A percentile compares a stretch with the other conserved stretches of the same genome.
phyloP scores from a whole-genome alignment of 2,797 vertebrate species.

The Mormyrus proboscirostris region DNA sequence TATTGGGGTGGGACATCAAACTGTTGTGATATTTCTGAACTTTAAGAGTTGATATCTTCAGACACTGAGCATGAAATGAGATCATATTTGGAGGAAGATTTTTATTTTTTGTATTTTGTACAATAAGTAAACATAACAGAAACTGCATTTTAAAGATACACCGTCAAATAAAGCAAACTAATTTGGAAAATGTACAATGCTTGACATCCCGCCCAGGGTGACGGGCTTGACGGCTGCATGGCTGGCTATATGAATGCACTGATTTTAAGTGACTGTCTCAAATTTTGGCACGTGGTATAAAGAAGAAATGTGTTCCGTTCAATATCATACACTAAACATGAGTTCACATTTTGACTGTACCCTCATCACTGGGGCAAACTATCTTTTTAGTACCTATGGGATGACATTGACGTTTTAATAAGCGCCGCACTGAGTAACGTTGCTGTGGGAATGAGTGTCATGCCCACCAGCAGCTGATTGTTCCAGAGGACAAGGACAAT shows the following conservation, averaged over 20 bases:
- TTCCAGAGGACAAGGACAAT: conserved; percentile 59
- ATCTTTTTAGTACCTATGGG: not conserved
- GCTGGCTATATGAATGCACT: not conserved
- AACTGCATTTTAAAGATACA: not conserved
- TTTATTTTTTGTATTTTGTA: not conserved
- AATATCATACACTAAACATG: not conserved
- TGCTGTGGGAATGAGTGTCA: conserved; percentile 61
- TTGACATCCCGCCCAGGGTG: not conserved
- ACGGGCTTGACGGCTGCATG: not conserved
- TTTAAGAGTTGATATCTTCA: not conserved
- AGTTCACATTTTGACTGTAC: not conserved
- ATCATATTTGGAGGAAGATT: not conserved
- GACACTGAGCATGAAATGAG: not conserved
- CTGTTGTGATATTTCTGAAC: not conserved
- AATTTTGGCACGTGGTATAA: not conserved
- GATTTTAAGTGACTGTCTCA: not conserved
- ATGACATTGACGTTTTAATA: conserved; percentile 47
- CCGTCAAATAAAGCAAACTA: not conserved
- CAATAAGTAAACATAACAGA: not conserved
- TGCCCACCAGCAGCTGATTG: conserved; percentile 55
- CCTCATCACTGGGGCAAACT: not conserved
- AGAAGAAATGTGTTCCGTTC: not conserved
- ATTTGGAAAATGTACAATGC: not conserved
- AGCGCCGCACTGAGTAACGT: conserved; percentile 50
- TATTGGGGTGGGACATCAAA: not conserved